Conservation (phyloP, 2,888 invertebrate genomes). For the Sicus ferrugineus region DNA sequence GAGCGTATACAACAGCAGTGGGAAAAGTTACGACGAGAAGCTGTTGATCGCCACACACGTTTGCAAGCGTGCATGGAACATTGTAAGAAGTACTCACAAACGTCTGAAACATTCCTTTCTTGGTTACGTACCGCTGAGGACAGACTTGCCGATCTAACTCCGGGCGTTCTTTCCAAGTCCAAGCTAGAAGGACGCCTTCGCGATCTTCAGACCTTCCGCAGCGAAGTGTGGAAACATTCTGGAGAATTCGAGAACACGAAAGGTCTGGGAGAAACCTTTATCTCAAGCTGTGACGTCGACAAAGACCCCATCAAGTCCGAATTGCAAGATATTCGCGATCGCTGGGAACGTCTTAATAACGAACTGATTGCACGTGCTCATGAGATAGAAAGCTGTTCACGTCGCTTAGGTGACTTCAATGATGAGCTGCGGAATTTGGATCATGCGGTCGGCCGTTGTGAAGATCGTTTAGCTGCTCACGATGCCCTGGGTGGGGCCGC, state of each 20-base stretch:
- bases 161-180: constrained; percentile 82
- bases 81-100: constrained; percentile 87
- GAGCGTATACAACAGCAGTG: constrained; percentile 90
- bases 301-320: constrained; percentile 88
- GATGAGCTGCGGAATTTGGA: constrained; percentile 87
- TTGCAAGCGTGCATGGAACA: constrained; percentile 92
- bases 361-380: constrained; percentile 67
- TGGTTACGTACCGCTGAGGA: constrained; percentile 91
- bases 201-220: constrained; percentile 87
- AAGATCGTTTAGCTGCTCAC: constrained; percentile 77
- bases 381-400: constrained; percentile 77
- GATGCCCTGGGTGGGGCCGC: constrained; percentile 78
- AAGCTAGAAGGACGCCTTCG: constrained; percentile 88
- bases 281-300: constrained; percentile 88
- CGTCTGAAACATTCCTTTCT: constrained; percentile 83
- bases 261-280: constrained; percentile 86
- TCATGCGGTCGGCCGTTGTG: constrained; percentile 84
- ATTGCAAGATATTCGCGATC: constrained; percentile 79
- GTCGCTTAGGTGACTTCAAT: constrained; percentile 82
- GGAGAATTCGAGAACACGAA: constrained; percentile 92
- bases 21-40: constrained; percentile 89
- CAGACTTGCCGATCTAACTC: constrained; percentile 78
- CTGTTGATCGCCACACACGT: constrained; percentile 84
- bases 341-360: constrained; percentile 92
- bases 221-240: constrained; percentile 91